Evolutionary conservation across 2,113 vertebrate species (phyloP), one percentile per base, ranked within the genome.

Genomic region (Peromyscus leucopus): DNA sequence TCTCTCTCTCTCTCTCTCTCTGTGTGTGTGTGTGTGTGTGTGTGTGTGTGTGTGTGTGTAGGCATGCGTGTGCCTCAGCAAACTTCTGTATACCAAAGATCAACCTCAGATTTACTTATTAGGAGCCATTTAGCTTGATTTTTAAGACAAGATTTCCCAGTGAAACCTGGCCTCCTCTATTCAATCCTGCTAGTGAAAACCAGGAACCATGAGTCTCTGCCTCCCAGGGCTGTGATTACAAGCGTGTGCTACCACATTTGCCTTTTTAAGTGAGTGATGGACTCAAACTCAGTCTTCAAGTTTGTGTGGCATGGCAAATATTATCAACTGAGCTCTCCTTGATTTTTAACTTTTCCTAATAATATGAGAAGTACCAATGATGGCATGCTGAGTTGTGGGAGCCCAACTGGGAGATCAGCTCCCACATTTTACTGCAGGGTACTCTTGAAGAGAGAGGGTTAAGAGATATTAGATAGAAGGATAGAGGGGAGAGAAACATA

Each of bases 111-210:
- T 65, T 42, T 61, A 1, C 24, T 42, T 26, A 15, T 31, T 46
- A 85, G 26, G 3, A 85, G 16, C 2, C 39, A 46, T 67, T 26
- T 4, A 48, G 26, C 39, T 65, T 65, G 83, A 46, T 46, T 65
- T 85, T 65, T 28, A 26, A 84, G 59, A 63, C n/a, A 42, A 17
- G 3, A 63, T 63, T 61, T 63, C 26, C 2, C 61, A 46, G 1
- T 65, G 26, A 46, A 31, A 9, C 39, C 39, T 46, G 26, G 15
- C 7, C 26, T 67, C 0, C 4, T 19, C 15, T 33, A 11, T 19
- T 19, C 31, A 61, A 4, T 46, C 42, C 26, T 28, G 1, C 4
- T 0, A 10, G 39, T 21, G 8, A 67, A 21, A 0, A 6, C 4
- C 28, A 67, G 16, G 61, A 46, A 48, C 33, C 39, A 17, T 19